Base-by-base conservation (phyloP, 2,888 invertebrate species). In the Salpingus planirostris region DNA sequence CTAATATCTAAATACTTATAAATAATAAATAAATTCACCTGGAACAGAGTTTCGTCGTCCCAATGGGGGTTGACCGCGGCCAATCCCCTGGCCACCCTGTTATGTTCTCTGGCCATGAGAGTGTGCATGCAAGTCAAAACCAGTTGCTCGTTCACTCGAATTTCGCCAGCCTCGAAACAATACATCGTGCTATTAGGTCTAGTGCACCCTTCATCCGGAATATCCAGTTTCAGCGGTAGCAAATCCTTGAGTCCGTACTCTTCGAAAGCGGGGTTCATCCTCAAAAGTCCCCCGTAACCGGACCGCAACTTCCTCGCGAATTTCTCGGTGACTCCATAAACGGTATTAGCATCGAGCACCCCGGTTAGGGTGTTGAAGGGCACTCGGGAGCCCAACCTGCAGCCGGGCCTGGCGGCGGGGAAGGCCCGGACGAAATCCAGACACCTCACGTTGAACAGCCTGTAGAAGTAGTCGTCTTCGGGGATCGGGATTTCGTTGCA, bases 141-240 rank as follows among this genome's bases (percentile, higher is more conserved):
- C 43, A 91, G 66, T 56, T 92, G 91, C 60, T 92, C 91, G 62
- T 92, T 92, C 1, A 90, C 91, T 54, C 92, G 76, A 57, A 90
- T 87, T 67, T 92, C 92, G 53, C 88, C 90, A 45, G 86, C 88
- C 73, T 91, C 90, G 55, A 92, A 92, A 59, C 92, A 92, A 61
- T 79, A 90, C 81, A 90, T 87, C 43, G 87, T 84, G 55, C 80
- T 76, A 62, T 90, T 89, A 0, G 88, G 87, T 34, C 91, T 72
- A 2, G 89, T 89, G 63, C 91, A 92, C 18, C 91, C 91, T 68
- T 91, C 90, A 57, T 91, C 91, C 10, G 91, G 90, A 47, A 89
- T 81, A 54, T 90, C 88, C 29, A 89, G 68, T 61, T 91, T 91
- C 28, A 90, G 66, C 0, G 92, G 92, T 23, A 92, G 65, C 42